Conservation (phyloP, 2,113 vertebrate genomes). For the Puffinus mauretanicus region DNA sequence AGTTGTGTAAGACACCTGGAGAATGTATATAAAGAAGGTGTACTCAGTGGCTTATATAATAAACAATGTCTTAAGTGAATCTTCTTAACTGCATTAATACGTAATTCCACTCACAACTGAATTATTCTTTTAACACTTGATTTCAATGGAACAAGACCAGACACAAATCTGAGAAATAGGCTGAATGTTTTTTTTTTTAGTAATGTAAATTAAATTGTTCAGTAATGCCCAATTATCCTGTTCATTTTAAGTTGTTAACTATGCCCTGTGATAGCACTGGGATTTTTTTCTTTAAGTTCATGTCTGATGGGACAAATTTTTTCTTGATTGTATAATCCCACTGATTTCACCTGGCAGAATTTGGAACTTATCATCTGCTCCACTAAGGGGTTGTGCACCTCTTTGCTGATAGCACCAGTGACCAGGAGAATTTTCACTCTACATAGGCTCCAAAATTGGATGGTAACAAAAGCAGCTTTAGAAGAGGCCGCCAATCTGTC, state of each 20-base stretch:
- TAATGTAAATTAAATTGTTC: background rate
- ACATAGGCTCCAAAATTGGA: background rate
- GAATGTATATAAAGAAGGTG: background rate
- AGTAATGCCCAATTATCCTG: background rate
- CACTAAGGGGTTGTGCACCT: background rate
- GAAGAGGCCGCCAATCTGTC: background rate
- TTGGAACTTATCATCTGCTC: background rate
- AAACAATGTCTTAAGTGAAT: background rate
- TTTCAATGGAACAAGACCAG: background rate
- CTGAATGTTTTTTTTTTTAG: background rate
- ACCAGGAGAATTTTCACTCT: background rate
- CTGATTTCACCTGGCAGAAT: background rate
- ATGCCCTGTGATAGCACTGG: background rate
- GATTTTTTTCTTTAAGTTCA: background rate
- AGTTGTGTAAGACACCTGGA: background rate
- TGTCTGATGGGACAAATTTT: background rate
- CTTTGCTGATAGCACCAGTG: background rate
- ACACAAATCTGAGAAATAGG: background rate
- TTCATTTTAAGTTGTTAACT: background rate
- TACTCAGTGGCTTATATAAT: background rate
- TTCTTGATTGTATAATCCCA: background rate
- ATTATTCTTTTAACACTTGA: background rate
- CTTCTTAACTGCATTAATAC: background rate
- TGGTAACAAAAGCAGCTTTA: background rate
- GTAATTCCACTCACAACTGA: background rate